phyloP scores from a whole-genome alignment of 2,113 vertebrate species.

The Anhinga rufa region DNA sequence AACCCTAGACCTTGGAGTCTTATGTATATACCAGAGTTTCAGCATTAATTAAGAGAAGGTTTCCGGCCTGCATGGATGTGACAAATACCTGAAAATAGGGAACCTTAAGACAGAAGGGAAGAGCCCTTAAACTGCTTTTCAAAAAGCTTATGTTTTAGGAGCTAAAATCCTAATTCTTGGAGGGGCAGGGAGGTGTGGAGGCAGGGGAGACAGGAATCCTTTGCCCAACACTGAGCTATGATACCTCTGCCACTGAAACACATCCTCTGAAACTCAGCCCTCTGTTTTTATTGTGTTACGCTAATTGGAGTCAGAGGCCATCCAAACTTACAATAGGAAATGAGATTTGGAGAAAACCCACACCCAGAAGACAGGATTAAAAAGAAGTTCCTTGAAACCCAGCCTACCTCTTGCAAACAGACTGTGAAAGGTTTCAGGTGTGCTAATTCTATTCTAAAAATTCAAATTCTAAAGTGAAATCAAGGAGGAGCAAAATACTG shows the following conservation, averaged over 20 bases:
- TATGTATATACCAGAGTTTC: neutral
- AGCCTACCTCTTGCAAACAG: neutral
- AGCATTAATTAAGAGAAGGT: neutral
- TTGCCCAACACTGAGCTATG: neutral
- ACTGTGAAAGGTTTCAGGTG: neutral
- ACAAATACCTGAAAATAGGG: neutral
- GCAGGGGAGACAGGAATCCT: neutral
- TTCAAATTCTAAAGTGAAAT: neutral
- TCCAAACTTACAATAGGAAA: neutral
- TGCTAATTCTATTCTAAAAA: neutral
- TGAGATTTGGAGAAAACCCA: neutral
- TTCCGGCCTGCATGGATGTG: neutral
- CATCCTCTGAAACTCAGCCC: neutral
- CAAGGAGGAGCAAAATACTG: neutral
- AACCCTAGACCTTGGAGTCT: conserved; percentile 5
- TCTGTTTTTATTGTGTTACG: neutral
- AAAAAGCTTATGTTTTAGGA: neutral
- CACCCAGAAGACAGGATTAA: neutral
- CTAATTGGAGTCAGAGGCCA: neutral
- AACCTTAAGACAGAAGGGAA: neutral
- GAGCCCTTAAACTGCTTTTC: neutral
- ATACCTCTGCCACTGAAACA: neutral
- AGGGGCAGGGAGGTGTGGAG: neutral
- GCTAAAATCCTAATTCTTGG: neutral
- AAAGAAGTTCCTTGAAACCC: neutral